Percentiles rank a stretch among this genome's conserved stretches.
Conservation (phyloP, 2,113 vertebrate genomes). For the Elephantulus edwardii region DNA sequence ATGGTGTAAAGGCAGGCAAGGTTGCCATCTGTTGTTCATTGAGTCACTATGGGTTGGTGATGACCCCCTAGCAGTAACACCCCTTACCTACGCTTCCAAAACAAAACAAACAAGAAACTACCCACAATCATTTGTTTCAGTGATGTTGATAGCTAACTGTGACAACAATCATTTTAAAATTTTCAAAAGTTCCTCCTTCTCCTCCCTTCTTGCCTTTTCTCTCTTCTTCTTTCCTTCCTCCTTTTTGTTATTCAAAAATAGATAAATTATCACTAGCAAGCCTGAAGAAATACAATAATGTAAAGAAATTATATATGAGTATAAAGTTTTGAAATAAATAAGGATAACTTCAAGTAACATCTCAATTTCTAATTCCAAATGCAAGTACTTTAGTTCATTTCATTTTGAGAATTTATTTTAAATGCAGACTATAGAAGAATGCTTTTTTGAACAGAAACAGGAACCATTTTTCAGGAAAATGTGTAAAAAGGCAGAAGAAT, state of each 20-base stretch:
- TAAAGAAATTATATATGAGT: not conserved
- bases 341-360: not conserved
- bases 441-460: not conserved
- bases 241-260: not conserved
- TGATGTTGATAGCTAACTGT: not conserved
- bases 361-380: not conserved
- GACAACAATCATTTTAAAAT: not conserved
- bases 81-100: too few relatives aligned
- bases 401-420: conserved; percentile 19
- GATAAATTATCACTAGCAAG: not conserved
- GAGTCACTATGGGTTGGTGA: too few relatives aligned
- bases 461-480: conserved; percentile 40
- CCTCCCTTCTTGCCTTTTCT: not conserved
- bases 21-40: too few relatives aligned
- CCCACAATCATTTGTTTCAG: not conserved
- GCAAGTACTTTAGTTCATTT: not conserved
- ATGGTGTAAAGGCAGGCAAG: too few relatives aligned
- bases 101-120: not conserved
- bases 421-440: too few relatives aligned
- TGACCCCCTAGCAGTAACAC: too few relatives aligned
- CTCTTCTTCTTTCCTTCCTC: not conserved
- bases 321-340: not conserved
- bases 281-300: not conserved
- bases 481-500: not conserved
- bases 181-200: not conserved